Conservation (phyloP, 2,113 vertebrate species). For the Chaetura pelagica region DNA sequence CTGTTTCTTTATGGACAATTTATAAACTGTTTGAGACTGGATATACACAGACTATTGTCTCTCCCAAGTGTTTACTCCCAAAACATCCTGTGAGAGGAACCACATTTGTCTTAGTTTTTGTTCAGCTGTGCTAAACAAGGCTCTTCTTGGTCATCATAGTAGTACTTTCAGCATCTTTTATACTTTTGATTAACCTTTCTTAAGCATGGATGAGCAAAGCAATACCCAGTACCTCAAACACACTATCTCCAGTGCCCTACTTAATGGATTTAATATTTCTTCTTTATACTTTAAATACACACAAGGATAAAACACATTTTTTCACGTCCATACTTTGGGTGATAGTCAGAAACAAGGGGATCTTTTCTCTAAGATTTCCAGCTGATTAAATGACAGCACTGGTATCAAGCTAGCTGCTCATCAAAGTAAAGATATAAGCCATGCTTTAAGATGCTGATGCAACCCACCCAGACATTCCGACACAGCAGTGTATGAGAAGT, state of each 20-base stretch:
- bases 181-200: background rate
- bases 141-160: background rate
- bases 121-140: background rate
- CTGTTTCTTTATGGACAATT: background rate
- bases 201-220: background rate
- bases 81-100: background rate
- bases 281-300: background rate
- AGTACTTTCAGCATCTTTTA: background rate
- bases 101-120: background rate
- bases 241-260: background rate
- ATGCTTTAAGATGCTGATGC: background rate
- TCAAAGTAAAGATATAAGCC: background rate
- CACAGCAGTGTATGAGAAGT: background rate
- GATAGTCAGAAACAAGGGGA: background rate
- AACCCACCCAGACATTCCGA: background rate
- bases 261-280: background rate
- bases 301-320: background rate
- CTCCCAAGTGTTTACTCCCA: background rate
- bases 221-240: background rate
- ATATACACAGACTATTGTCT: background rate
- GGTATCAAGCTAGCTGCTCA: background rate
- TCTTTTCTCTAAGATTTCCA: background rate
- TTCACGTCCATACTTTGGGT: background rate
- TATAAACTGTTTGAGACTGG: background rate
- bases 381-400: background rate